Conservation (phyloP, 2,113 vertebrate species). For the Pygoscelis adeliae region DNA sequence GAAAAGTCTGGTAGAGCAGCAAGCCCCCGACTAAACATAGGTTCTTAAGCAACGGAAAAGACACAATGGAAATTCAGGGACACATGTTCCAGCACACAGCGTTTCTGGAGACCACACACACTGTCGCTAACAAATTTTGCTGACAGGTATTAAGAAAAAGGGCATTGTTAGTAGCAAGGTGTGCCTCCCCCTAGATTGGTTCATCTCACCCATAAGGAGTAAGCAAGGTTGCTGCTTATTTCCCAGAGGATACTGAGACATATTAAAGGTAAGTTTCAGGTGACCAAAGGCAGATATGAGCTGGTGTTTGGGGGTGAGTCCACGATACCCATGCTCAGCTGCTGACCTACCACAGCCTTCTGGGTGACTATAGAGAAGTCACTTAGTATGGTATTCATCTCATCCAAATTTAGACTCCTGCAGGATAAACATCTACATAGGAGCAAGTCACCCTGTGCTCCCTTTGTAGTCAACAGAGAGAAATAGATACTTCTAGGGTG, state of each 20-base stretch:
- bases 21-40: neutral
- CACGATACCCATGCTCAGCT: neutral
- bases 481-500: conserved; percentile 53
- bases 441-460: conserved; percentile 34
- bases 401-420: conserved; percentile 56
- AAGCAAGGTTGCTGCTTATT: neutral
- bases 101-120: conserved; percentile 10
- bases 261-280: neutral
- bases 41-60: neutral
- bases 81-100: neutral
- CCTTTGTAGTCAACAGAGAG: conserved; percentile 49
- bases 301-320: neutral
- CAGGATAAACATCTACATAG: conserved; percentile 60
- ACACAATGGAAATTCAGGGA: neutral
- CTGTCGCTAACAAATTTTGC: neutral
- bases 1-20: neutral
- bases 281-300: neutral
- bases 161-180: neutral
- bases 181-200: neutral
- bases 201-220: neutral
- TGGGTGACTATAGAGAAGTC: conserved; percentile 9
- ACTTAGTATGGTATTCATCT: conserved; percentile 59
- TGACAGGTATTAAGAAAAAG: neutral
- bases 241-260: neutral
- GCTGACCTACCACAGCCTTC: conserved; percentile 37